phyloP scores from a whole-genome alignment of 2,888 invertebrate genomes.

The Drosophila merina region DNA sequence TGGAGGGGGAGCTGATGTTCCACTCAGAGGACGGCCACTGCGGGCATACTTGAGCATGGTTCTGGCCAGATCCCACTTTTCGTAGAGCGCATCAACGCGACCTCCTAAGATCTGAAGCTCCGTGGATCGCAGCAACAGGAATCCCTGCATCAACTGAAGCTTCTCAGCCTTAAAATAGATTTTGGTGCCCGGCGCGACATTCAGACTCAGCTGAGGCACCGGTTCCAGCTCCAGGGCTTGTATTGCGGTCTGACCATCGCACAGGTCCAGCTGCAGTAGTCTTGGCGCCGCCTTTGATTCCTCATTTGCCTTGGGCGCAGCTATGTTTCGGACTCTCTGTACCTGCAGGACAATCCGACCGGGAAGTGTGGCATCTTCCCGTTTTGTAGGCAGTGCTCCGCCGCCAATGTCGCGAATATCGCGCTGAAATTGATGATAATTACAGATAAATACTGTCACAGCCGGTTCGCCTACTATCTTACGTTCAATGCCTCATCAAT shows the following conservation, averaged over 20 bases:
- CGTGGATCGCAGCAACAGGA: slow-evolving; percentile 88
- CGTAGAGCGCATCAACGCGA: slow-evolving; percentile 91
- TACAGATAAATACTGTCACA: slow-evolving; percentile 6
- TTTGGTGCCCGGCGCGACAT: slow-evolving; percentile 96
- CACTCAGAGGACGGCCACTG: slow-evolving; percentile 82
- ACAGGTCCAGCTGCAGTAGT: slow-evolving; percentile 92
- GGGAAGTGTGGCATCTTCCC: slow-evolving; percentile 83
- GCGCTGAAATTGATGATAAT: slow-evolving; percentile 58
- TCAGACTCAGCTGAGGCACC: slow-evolving; percentile 89
- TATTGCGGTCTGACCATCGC: slow-evolving; percentile 92
- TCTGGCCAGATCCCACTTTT: slow-evolving; percentile 93
- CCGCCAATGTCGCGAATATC: slow-evolving; percentile 94
- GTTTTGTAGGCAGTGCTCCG: slow-evolving; percentile 88
- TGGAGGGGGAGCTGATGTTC: slow-evolving; percentile 92
- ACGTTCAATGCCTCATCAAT: slow-evolving; percentile 89
- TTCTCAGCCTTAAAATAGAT: slow-evolving; percentile 86
- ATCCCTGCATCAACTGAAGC: slow-evolving; percentile 88
- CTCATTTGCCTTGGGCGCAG: slow-evolving; percentile 95
- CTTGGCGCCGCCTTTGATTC: slow-evolving; percentile 92
- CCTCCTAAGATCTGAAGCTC: slow-evolving; percentile 92
- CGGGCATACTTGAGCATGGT: slow-evolving; percentile 87
- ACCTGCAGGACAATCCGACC: slow-evolving; percentile 92
- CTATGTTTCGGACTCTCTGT: slow-evolving; percentile 93
- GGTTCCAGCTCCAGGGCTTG: slow-evolving; percentile 91
- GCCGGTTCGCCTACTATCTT: slow-evolving; percentile 82